Base-by-base conservation (phyloP, 2,797 vertebrate species). In the Eutrigla gurnardus region DNA sequence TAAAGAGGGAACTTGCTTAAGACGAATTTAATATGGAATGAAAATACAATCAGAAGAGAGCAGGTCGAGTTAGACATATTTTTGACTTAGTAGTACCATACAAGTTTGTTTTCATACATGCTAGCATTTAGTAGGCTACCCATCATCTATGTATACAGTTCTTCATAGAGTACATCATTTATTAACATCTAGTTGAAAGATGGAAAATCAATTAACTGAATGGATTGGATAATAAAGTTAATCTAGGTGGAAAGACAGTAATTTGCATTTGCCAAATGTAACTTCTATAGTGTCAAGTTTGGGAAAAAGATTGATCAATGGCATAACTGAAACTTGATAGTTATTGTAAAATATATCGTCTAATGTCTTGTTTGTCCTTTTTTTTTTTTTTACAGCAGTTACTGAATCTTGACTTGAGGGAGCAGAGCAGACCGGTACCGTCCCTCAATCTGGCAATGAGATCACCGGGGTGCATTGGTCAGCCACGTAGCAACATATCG, bases 321-420 rank as follows among this genome's bases (percentile, higher is more conserved):
- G 54, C 17, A 60, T 12, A 36, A 14, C 17, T 53, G 25, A 25
- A 25, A 2, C 9, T n/a, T 2, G 1, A 32, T 60, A 4, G n/a
- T 35, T 15, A 25, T 15, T 37, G 3, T 37, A 14, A 37, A 42
- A 15, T 50, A 2, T 35, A 6, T 40, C 0, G 1, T 3, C 66
- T 86, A 4, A 87, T 55, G 15, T 42, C 5, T 64, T 11, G 5
- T 12, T 35, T 58, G 0, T 80, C 10, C 74, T 8, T 65, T 25
- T 76, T 8, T 65, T 25, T n/a, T 39, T n/a, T 49, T 53, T 39
- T 70, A n/a, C 85, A 93, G 92, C 87, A 92, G 78, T 63, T 93
- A 17, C 63, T 92, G 36, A 91, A 76, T 69, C 87, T 92, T 0
- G 91, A 93, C 64, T 70, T 93, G 61, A 90, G 80, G 73, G 92